Conservation (phyloP, 2,888 invertebrate genomes). For the Acronicta leporina region DNA sequence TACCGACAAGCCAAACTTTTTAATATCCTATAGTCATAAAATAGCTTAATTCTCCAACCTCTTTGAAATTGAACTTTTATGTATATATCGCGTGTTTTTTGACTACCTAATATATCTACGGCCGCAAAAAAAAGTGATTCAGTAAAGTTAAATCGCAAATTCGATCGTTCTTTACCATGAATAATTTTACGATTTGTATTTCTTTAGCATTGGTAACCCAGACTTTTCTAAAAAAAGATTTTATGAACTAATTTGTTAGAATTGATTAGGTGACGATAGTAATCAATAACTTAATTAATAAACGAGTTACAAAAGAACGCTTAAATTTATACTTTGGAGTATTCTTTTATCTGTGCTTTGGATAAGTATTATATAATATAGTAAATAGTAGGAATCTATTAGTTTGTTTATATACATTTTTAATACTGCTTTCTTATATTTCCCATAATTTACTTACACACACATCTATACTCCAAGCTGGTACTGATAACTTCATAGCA, state of each 20-base stretch:
- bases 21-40: slow-evolving; percentile 18
- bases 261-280: too few species aligned
- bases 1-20: slow-evolving; percentile 14
- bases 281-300: too few species aligned
- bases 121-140: slow-evolving; percentile 7
- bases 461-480: background rate
- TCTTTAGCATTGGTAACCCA: slow-evolving; percentile 1
- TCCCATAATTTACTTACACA: too few species aligned
- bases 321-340: too few species aligned
- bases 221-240: background rate
- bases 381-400: too few species aligned
- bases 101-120: background rate
- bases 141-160: background rate
- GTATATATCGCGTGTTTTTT: slow-evolving; percentile 19
- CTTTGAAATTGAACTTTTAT: slow-evolving; percentile 25
- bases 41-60: slow-evolving; percentile 13
- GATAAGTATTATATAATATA: too few species aligned
- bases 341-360: too few species aligned
- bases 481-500: background rate
- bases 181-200: slow-evolving; percentile 1
- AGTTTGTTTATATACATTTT: too few species aligned
- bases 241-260: too few species aligned
- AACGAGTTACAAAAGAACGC: too few species aligned
- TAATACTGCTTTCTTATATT: too few species aligned
- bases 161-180: background rate